These are phyloP conservation scores for Hypena proboscidalis DNA, from an alignment of 2,888 invertebrate species.

Conservation along the genomic window DNA sequence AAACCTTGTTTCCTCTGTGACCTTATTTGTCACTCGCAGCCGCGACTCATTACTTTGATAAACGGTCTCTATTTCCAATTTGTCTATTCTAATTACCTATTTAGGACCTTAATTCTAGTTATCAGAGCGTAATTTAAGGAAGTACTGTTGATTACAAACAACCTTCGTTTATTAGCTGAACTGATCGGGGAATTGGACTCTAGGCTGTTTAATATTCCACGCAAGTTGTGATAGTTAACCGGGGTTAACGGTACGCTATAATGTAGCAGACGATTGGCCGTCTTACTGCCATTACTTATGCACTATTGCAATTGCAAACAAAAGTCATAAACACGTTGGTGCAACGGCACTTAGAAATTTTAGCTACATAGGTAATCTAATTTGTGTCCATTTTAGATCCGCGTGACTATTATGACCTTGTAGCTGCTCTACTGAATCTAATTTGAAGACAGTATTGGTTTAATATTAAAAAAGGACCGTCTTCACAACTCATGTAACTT, in stretches of 20 bases:
- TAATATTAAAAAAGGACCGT: no score
- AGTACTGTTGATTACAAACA: slow-evolving; percentile 13
- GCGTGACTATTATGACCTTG: no score
- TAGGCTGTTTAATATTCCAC: slow-evolving; percentile 20
- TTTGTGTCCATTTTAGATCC: no score
- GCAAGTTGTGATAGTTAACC: slow-evolving; percentile 13
- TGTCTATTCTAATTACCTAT: slow-evolving; percentile 42
- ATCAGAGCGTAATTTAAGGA: slow-evolving; percentile 14
- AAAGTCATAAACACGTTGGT: slow-evolving; percentile 19
- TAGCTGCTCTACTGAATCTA: no score
- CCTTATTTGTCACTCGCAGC: slow-evolving; percentile 50
- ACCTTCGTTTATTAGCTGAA: slow-evolving; percentile 7
- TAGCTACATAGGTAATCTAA: no score
- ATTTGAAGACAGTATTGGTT: no score
- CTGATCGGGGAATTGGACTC: slow-evolving; percentile 14
- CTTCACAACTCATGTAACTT: neutral
- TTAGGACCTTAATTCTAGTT: slow-evolving; percentile 29
- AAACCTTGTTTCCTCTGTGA: slow-evolving; percentile 42
- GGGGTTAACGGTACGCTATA: slow-evolving; percentile 26
- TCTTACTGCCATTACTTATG: slow-evolving; percentile 19
- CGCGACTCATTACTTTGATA: slow-evolving; percentile 22
- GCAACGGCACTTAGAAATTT: neutral
- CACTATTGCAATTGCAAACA: slow-evolving; percentile 13
- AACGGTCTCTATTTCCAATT: slow-evolving; percentile 33
- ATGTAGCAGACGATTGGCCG: slow-evolving; percentile 11